Evolutionary conservation across 2,888 invertebrate genomes (phyloP).

Genomic region (Myathropa florea): DNA sequence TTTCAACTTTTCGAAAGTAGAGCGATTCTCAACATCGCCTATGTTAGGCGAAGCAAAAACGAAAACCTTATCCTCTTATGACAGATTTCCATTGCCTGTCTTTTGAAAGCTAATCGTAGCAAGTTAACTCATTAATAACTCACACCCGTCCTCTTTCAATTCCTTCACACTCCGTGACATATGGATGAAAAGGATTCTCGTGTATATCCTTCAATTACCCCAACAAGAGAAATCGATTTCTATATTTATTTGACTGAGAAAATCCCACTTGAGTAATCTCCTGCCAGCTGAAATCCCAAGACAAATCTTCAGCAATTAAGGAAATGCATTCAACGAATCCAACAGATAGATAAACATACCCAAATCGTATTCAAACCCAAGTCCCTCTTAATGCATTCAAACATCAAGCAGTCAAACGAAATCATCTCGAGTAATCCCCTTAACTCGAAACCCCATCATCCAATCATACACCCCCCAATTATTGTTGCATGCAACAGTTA

Average conservation of each 20-base stretch:
- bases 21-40: too few relatives aligned
- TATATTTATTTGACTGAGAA: background rate
- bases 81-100: too few relatives aligned
- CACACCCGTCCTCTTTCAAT: too few relatives aligned
- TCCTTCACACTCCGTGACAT: too few relatives aligned
- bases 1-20: too few relatives aligned
- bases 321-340: background rate
- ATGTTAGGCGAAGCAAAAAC: too few relatives aligned
- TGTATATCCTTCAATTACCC: too few relatives aligned
- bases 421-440: constrained; percentile 31
- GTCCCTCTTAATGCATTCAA: constrained; percentile 9
- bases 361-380: constrained; percentile 8
- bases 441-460: background rate
- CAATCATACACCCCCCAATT: constrained; percentile 1
- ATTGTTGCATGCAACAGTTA: constrained; percentile 32
- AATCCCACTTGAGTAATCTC: constrained; percentile 27
- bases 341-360: background rate
- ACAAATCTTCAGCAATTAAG: constrained; percentile 10
- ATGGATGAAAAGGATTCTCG: too few relatives aligned
- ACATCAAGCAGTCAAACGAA: constrained; percentile 19
- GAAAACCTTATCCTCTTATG: too few relatives aligned
- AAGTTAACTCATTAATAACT: too few relatives aligned
- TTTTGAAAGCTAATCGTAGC: too few relatives aligned
- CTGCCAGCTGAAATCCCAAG: constrained; percentile 32
- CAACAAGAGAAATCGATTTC: too few relatives aligned